These are phyloP conservation scores for Poecilia gillii DNA, from an alignment of 2,797 vertebrate genomes.

Conservation along the genomic window DNA sequence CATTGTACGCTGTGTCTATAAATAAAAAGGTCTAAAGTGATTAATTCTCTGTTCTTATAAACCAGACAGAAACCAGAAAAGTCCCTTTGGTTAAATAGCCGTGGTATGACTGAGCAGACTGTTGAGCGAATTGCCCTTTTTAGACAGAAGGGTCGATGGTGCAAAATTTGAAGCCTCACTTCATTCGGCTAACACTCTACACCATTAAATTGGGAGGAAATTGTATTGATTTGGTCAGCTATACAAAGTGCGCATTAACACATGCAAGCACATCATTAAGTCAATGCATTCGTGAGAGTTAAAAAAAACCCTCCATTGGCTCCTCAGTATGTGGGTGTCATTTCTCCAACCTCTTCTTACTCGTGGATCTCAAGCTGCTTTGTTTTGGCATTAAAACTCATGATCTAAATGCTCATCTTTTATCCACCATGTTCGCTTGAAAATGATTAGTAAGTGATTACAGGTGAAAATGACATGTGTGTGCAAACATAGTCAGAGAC, in stretches of 20 bases:
- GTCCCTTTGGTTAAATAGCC: neutral
- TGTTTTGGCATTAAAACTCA: neutral
- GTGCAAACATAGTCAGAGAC: neutral
- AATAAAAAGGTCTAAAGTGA: neutral
- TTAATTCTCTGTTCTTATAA: neutral
- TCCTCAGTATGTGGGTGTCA: neutral
- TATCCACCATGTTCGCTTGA: neutral
- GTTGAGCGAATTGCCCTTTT: neutral
- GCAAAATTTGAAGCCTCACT: too few relatives aligned
- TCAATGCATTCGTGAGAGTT: neutral
- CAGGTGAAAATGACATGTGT: neutral
- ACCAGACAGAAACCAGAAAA: neutral
- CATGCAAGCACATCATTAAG: neutral
- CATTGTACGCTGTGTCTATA: neutral
- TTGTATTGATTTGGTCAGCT: neutral
- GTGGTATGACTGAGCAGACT: neutral
- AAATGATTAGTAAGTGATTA: neutral
- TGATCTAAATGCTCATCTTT: neutral
- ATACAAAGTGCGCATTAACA: neutral
- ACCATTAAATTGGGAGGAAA: neutral
- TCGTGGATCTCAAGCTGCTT: neutral
- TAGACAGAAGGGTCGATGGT: too few relatives aligned
- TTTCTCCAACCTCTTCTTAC: neutral
- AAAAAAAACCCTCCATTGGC: neutral
- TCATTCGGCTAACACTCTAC: neutral